Conservation (phyloP, 2,797 vertebrate species). For the Sebastolobus alascanus region DNA sequence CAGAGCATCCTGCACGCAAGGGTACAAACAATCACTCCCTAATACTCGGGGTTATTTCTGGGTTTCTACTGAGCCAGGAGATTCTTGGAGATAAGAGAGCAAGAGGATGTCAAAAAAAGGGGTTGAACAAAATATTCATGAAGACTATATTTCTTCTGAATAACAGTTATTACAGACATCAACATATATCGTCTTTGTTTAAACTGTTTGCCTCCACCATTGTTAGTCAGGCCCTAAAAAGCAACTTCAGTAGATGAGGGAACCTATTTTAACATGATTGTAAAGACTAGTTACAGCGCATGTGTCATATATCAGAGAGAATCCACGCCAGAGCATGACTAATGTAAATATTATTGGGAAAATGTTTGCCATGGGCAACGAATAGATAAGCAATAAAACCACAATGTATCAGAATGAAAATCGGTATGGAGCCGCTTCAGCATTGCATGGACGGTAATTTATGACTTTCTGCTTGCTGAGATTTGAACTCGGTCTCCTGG, state of each 20-base stretch:
- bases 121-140: slow-evolving; percentile 19
- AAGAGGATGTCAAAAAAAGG: slow-evolving; percentile 20
- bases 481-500: slow-evolving; percentile 49
- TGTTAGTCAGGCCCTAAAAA: not conserved
- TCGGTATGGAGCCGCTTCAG: slow-evolving; percentile 56
- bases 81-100: slow-evolving; percentile 43
- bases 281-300: not conserved
- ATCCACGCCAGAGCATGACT: slow-evolving; percentile 43
- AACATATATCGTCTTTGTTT: not conserved
- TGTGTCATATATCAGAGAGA: not conserved
- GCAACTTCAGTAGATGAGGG: not conserved
- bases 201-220: not conserved
- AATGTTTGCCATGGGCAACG: slow-evolving; percentile 65
- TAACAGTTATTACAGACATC: not conserved
- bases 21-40: slow-evolving; percentile 61
- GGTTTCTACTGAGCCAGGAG: slow-evolving; percentile 52
- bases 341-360: slow-evolving; percentile 69
- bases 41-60: slow-evolving; percentile 45
- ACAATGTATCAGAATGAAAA: slow-evolving; percentile 64
- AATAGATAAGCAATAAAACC: slow-evolving; percentile 74
- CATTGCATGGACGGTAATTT: slow-evolving; percentile 64
- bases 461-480: slow-evolving; percentile 65
- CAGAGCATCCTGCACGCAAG: slow-evolving; percentile 62
- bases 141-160: slow-evolving; percentile 1
- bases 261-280: not conserved